Percentiles rank a stretch among this genome's conserved stretches.
phyloP scores from a whole-genome alignment of 2,797 vertebrate genomes.

The Threskiornis aethiopicus region DNA sequence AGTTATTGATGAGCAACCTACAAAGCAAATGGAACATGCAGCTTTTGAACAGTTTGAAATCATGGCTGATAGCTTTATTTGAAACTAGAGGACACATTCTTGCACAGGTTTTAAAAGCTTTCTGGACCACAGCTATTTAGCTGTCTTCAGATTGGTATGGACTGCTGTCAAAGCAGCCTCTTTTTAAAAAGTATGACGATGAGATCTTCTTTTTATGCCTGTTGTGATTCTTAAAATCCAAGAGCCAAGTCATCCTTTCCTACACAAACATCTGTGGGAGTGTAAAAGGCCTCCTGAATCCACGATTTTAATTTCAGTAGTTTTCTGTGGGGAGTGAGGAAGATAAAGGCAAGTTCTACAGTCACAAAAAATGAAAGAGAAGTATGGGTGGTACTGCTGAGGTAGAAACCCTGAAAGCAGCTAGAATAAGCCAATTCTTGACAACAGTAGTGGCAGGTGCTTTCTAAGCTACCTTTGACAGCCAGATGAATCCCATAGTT shows the following conservation, averaged over 20 bases:
- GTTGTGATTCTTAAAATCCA: neutral
- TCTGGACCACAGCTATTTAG: neutral
- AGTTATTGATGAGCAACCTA: neutral
- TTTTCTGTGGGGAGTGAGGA: neutral
- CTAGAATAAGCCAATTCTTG: neutral
- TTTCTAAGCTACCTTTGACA: neutral
- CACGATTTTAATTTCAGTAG: neutral
- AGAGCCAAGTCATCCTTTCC: neutral
- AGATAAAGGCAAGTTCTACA: neutral
- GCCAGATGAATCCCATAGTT: neutral
- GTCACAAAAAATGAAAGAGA: neutral
- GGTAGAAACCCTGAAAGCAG: neutral
- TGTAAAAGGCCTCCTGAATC: neutral
- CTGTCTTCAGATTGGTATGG: neutral
- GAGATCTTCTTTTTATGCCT: neutral
- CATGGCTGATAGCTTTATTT: neutral
- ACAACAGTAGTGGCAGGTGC: neutral
- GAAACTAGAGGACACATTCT: neutral
- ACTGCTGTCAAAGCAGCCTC: neutral
- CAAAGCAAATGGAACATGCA: neutral
- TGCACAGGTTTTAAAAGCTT: neutral
- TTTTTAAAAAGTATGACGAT: neutral
- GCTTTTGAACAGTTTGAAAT: neutral
- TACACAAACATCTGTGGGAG: slow-evolving; percentile 17
- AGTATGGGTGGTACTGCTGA: neutral